Base-by-base conservation (phyloP, 1,140 invertebrate species). In the Lysiphlebus fabarum region DNA sequence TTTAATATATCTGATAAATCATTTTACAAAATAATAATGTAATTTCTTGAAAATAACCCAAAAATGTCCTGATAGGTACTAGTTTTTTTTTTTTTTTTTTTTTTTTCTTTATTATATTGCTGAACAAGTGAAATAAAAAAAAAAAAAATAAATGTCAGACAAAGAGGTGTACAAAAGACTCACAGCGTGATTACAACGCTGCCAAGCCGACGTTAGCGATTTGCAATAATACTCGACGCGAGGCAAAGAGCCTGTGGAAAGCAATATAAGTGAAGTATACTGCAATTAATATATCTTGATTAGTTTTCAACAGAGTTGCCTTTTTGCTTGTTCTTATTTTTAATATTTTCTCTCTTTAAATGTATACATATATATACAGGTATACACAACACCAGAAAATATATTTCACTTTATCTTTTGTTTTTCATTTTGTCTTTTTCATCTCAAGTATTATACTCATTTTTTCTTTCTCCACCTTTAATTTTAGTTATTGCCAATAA, bases 221-320 rank as follows among this genome's bases (percentile, higher is more conserved):
- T 72, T 72, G 72, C 70, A 74, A 74, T 74, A 74, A 72, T 70
- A 66, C 67, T 69, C 66, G 41, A 45, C 59, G 61, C 62, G 51
- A 60, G 62, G 33, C 50, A 40, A 40, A 53, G 43, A 45, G 56
- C 38, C 17, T 37, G 56, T 62, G 51, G 53, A 67, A 69, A 69
- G 70, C 70, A 70, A 74, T 71, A 71, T 69, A 69, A 72, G 70
- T 70, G 67, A 72, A 71, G 70, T 72, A 70, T 71, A 70, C 68
- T 65, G 67, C 70, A 71, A 72, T 74, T 74, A 74, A 74, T 74
- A 71, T 70, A 68, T 75, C 71, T 73, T 68, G 71, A 75, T 75
- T 72, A 75, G 69, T 69, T 75, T 73, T 72, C 69, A 70, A 70
- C 70, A 67, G 64, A 67, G 68, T 68, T 68, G 64, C 65, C 61